These are phyloP conservation scores for Subacronicta megacephala DNA, from an alignment of 2,888 invertebrate genomes.

Conservation along the genomic window DNA sequence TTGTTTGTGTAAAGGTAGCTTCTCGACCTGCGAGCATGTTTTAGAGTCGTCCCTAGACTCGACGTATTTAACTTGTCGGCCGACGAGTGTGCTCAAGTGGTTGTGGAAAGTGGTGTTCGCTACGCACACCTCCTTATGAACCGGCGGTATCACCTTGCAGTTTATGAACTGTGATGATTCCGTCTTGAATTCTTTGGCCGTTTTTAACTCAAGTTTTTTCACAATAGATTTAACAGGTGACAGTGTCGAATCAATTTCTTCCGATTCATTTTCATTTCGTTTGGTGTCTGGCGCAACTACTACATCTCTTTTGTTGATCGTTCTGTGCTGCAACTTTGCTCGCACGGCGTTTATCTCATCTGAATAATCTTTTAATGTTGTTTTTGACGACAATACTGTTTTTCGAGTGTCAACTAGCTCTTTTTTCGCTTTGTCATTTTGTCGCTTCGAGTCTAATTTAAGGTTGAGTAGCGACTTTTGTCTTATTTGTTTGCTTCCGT, in stretches of 20 bases:
- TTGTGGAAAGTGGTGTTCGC: slow-evolving; percentile 86
- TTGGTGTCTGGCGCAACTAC: slow-evolving; percentile 70
- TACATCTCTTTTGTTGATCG: slow-evolving; percentile 82
- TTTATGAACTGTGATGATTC: slow-evolving; percentile 79
- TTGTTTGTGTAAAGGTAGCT: slow-evolving; percentile 79
- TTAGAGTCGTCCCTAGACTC: slow-evolving; percentile 82
- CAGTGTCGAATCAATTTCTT: slow-evolving; percentile 76
- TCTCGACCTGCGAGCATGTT: slow-evolving; percentile 78
- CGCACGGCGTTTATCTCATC: slow-evolving; percentile 87
- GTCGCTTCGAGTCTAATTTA: slow-evolving; percentile 79
- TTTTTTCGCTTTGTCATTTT: slow-evolving; percentile 81
- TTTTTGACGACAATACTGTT: slow-evolving; percentile 72
- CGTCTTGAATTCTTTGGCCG: slow-evolving; percentile 81
- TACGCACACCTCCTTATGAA: slow-evolving; percentile 85
- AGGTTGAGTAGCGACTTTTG: slow-evolving; percentile 85
- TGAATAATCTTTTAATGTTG: slow-evolving; percentile 82
- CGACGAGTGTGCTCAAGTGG: slow-evolving; percentile 87
- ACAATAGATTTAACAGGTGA: slow-evolving; percentile 87
- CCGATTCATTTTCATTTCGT: slow-evolving; percentile 77
- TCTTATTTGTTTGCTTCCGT: slow-evolving; percentile 80
- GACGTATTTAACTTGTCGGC: slow-evolving; percentile 84
- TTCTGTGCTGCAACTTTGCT: slow-evolving; percentile 86
- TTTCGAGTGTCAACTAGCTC: slow-evolving; percentile 80
- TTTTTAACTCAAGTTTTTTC: slow-evolving; percentile 86
- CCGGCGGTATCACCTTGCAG: slow-evolving; percentile 85